phyloP scores from a whole-genome alignment of 2,113 vertebrate species.

The Myodes glareolus region DNA sequence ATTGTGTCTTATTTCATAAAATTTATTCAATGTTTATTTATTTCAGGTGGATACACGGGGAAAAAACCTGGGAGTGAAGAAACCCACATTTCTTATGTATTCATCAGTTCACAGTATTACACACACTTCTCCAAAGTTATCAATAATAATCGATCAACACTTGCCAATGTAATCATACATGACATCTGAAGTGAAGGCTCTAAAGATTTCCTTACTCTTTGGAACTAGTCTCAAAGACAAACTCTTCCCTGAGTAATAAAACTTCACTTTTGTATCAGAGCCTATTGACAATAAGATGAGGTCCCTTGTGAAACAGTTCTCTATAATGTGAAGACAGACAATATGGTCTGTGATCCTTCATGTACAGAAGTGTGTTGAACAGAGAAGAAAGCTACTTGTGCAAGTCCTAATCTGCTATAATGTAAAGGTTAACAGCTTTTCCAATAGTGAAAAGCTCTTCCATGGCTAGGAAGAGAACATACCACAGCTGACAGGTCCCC shows the following conservation, averaged over 20 bases:
- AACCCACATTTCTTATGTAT: conserved; percentile 54
- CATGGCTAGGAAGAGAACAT: neutral
- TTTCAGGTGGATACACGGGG: neutral
- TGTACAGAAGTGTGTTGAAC: neutral
- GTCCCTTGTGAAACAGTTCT: neutral
- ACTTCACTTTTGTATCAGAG: conserved; percentile 8
- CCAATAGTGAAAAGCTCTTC: neutral
- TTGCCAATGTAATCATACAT: conserved; percentile 12
- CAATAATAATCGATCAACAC: conserved; percentile 22
- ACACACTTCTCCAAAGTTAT: neutral
- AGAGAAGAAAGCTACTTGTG: neutral
- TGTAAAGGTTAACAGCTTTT: neutral
- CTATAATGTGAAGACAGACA: neutral
- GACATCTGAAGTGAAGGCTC: conserved; percentile 44
- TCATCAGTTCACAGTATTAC: conserved; percentile 34
- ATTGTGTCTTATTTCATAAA: neutral
- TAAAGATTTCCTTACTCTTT: neutral
- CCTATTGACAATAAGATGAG: neutral
- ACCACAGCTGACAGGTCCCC: too few species aligned
- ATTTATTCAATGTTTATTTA: conserved; percentile 28
- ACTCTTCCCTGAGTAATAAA: neutral
- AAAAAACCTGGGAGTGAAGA: conserved; percentile 42
- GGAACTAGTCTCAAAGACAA: neutral
- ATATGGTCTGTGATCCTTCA: neutral
- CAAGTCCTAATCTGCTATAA: neutral